Conservation (phyloP, 1,140 invertebrate genomes). For the Spodoptera litura region DNA sequence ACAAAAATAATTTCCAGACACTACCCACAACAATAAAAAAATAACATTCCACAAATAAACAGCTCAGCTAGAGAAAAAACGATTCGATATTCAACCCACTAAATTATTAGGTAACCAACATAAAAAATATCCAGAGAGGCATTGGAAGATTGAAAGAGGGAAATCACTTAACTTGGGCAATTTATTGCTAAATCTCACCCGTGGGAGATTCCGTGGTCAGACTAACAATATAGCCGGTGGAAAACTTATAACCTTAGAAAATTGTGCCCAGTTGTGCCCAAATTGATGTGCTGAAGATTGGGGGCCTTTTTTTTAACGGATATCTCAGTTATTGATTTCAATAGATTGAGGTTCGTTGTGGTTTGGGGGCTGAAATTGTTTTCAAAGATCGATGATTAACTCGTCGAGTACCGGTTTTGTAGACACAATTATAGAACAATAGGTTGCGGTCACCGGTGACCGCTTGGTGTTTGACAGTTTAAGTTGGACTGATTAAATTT, state of each 20-base stretch:
- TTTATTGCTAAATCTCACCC: conserved; percentile 78
- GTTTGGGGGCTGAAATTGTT: neutral
- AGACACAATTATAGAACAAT: too few relatives aligned
- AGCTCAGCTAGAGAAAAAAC: neutral
- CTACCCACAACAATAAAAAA: neutral
- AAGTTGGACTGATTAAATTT: neutral
- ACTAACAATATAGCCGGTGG: conserved; percentile 72
- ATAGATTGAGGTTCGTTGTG: neutral
- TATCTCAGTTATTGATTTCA: conserved; percentile 1
- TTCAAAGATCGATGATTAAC: too few relatives aligned
- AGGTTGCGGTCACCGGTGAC: too few relatives aligned
- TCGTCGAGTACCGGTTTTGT: too few relatives aligned
- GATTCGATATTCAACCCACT: conserved; percentile 16
- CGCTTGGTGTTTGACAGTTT: too few relatives aligned
- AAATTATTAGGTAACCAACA: conserved; percentile 18
- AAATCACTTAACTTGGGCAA: conserved; percentile 74
- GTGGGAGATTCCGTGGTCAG: conserved; percentile 68
- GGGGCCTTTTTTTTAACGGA: neutral
- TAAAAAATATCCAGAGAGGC: conserved; percentile 67
- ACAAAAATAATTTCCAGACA: too few relatives aligned
- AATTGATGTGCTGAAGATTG: neutral
- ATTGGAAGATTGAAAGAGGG: conserved; percentile 79
- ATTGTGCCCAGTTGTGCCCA: neutral
- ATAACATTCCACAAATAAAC: neutral
- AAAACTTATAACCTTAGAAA: conserved; percentile 63